Base-by-base conservation (phyloP, 2,113 vertebrate species). In the Sinocyclocheilus rhinocerous region DNA sequence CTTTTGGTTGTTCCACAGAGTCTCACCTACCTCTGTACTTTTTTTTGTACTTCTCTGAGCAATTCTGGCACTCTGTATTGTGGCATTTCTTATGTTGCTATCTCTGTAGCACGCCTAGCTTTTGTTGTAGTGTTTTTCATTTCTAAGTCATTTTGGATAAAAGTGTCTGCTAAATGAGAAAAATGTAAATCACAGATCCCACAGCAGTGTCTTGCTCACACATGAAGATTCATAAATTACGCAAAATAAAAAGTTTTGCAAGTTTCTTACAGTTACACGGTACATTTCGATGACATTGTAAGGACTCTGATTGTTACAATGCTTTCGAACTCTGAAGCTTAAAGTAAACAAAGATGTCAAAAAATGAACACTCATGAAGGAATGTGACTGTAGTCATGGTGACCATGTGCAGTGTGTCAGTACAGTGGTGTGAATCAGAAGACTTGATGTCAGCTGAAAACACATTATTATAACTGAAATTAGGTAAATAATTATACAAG, bases 321-420 rank as follows among this genome's bases (percentile, higher is more conserved):
- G n/a, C 12, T n/a, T 45, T 48, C 8, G 0, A n/a, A 39, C 70
- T 73, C 22, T 75, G 22, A 42, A 42, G 4, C 10, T 72, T 4
- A 73, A 72, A 39, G 22, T 50, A 26, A 36, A 57, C 42, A 52
- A 26, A 55, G 42, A 57, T 33, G n/a, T 78, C 26, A 24, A 36
- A 18, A 57, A 69, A 79, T 26, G 48, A 55, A 20, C 20, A 1
- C 29, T 67, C 33, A 24, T 81, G 73, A 73, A 79, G 87, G 83
- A 75, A 81, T 63, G 50, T 55, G 69, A 78, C 57, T 57, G 88
- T 84, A 75, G 63, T 81, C 84, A 87, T 76, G 63, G 45, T 39
- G 85, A 78, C 81, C 65, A 45, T 42, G 52, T 50, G 50, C 80
- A 69, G 83, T 24, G 24, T 3, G 75, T 18, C 15, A 69, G 48